Evolutionary conservation across 2,797 vertebrate species (phyloP), one percentile per base, ranked within the genome.

Genomic region (Clarias laeviceps): DNA sequence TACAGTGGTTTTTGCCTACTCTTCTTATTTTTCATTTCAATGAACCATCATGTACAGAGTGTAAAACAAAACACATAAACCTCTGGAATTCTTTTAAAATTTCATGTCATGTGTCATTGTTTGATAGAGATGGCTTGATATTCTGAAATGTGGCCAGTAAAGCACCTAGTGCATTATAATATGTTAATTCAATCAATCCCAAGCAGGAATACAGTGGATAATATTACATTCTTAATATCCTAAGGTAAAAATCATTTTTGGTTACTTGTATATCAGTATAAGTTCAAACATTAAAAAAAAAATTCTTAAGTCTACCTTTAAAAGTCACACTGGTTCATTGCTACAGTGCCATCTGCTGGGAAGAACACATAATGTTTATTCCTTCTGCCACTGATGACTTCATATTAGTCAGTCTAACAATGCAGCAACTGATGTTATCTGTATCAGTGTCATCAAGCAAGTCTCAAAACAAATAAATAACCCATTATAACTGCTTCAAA

Each of bases 271-370:
- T 37, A 27, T 8, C 34, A 37, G 68, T 68, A 62, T 29, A 76
- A 32, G 29, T 12, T 20, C 11, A 40, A 34, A 57, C 57, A 24
- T 61, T 7, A 65, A 69, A 37, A n/a, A 73, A 50, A 27, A 40
- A 34, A 32, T 50, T 50, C 56, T 79, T 70, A n/a, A 50, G 40
- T 15, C 50, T 5, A 64, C 17, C 7, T 79, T 73, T 65, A 74
- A 73, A 20, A 27, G 18, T 0, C 40, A 59, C 11, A 22, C 2
- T 59, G 69, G 3, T 22, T 82, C 45, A 77, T 54, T 86, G 50
- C 27, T 57, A 85, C 74, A 83, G 66, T 66, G 81, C 82, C 76
- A 83, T 76, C 84, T 85, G 34, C 70, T 85, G 84, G 79, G 22
- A 24, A 56, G 8, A 73, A 73, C 56, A 37, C 18, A 61, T 2